Evolutionary conservation across 2,113 vertebrate species (phyloP), one percentile per base, ranked within the genome.

Genomic region (Urocynchramus pylzowi): DNA sequence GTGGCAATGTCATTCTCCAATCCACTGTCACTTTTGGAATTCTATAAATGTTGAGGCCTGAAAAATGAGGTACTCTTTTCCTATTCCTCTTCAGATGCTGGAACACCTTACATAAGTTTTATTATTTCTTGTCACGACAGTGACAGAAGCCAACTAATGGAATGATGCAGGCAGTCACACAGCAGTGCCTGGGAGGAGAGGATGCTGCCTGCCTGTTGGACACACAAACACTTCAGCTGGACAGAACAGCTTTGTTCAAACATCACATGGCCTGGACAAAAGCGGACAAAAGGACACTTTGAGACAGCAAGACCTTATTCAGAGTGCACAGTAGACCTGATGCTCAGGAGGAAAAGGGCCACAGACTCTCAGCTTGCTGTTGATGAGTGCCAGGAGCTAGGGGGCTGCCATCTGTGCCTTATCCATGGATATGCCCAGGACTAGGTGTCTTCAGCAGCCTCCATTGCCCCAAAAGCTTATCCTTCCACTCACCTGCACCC

Each of bases 201-300:
- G 17, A 23, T 6, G 10, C 18, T 31, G 15, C 45, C 13, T 39
- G 19, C 4, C 26, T 73, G 4, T 20, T 56, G 37, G 53, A 37
- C 41, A 11, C 41, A 30, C 20, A 76, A 60, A 56, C 24, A 28
- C 16, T 64, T 86, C 67, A 52, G 19, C 44, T 16, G 10, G 49
- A 67, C 0, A 1, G 24, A 82, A 20, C 3, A 45, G 10, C 15
- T 87, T 57, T 74, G 21, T 45, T 84, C 45, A 61, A 53, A 49
- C 5, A 30, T n/a, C 3, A 2, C 6, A 8, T 7, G 16, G 31
- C 4, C 3, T 4, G 2, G 44, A 4, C 4, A 21, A 64, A 78
- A 84, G 39, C 28, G 17, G 17, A 33, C 19, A 5, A 31, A n/a
- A 56, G 9, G 8, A 12, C 35, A 37, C 17, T 68, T n/a, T 44